phyloP scores from a whole-genome alignment of 2,797 vertebrate genomes.

The Myotis findleyi region DNA sequence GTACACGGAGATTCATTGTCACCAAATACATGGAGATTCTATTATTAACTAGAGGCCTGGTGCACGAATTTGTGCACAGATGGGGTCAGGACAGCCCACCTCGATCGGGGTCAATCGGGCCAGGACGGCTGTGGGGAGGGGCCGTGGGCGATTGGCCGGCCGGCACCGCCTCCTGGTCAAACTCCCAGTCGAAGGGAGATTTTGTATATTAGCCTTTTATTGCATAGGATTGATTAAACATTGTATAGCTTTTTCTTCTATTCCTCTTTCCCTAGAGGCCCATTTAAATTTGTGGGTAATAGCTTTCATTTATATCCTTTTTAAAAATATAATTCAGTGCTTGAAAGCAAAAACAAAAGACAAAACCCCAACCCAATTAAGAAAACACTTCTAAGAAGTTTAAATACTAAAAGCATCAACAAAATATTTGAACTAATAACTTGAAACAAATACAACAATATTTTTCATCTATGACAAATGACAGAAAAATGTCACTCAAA shows the following conservation, averaged over 20 bases:
- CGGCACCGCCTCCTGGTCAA: too few relatives aligned
- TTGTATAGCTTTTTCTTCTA: background rate
- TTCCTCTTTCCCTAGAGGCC: background rate
- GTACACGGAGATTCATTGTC: background rate
- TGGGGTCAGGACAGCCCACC: too few relatives aligned
- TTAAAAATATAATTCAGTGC: background rate
- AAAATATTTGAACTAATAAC: background rate
- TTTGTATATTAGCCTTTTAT: too few relatives aligned
- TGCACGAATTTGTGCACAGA: too few relatives aligned
- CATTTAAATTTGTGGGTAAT: background rate
- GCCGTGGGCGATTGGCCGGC: rapidly evolving
- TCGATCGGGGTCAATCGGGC: too few relatives aligned
- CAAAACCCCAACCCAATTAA: conserved; percentile 14
- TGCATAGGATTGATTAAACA: background rate
- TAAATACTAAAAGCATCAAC: background rate
- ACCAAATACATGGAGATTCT: background rate
- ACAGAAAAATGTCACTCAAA: conserved; percentile 23
- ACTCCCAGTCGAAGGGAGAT: too few relatives aligned
- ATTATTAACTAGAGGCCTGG: too few relatives aligned
- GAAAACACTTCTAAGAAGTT: background rate
- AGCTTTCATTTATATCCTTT: background rate
- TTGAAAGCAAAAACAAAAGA: conserved; percentile 53
- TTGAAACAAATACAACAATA: background rate
- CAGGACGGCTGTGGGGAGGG: too few relatives aligned
- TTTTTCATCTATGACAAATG: conserved; percentile 7